Evolutionary conservation across 2,888 invertebrate genomes (phyloP), one percentile per base, ranked within the genome.

Genomic region (Chalcosyrphus nemorum): DNA sequence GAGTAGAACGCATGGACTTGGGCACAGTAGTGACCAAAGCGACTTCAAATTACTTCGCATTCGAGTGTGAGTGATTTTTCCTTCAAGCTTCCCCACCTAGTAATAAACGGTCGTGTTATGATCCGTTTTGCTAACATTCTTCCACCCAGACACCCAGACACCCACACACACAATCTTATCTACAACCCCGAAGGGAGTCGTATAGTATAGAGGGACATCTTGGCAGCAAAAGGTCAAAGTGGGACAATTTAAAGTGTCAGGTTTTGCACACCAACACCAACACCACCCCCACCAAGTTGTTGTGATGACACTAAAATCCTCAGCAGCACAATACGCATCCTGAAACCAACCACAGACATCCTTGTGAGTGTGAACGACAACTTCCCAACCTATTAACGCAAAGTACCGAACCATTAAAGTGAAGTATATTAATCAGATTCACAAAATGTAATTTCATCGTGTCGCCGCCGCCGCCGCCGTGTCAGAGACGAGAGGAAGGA

Each of bases 391-490:
- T 24, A 57, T 78, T 72, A 27, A 35, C 32, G 35, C 41, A 50
- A 77, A 56, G 66, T 50, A 72, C 72, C 68, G 13, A 66, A 21
- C 56, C 72, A 78, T 82, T 82, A 72, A 68, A 68, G 41, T 68
- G 45, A 68, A 78, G 77, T 82, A 74, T 66, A 78, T 82, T 76
- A 77, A 77, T 77, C 70, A 50, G 45, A 74, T 78, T 82, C 66
- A 27, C 29, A 56, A 66, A 78, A 68, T 78, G 66, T 63, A 68
- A 66, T 77, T 72, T 66, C 47, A 19, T 57, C 27, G 15, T 47
- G 27, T 57, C 27, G 15, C 35, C 19, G 17, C n/a, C n/a, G n/a
- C n/a, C n/a, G n/a, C n/a, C 29, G 50, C 38, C 24, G 29, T 9
- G 29, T 9, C 27, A 5, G 5, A 13, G 17, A 24, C 24, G 24